Evolutionary conservation across 2,888 invertebrate genomes (phyloP).

Genomic region (Metallyticus violacea): DNA sequence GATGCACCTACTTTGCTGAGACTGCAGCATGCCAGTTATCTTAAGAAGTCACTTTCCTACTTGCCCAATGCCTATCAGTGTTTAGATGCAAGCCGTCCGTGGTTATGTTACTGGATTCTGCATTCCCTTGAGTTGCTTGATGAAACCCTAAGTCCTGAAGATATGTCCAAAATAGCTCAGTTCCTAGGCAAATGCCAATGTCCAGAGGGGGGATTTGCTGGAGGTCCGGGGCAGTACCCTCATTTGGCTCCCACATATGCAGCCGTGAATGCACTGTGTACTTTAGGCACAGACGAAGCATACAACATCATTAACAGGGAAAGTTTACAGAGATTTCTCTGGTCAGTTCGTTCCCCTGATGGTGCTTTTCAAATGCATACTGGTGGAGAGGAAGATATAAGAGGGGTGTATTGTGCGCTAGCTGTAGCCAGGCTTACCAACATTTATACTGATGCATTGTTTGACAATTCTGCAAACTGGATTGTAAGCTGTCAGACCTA

Average conservation of each 20-base stretch:
- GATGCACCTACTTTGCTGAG: slow-evolving; percentile 61
- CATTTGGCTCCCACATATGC: slow-evolving; percentile 98
- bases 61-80: slow-evolving; percentile 72
- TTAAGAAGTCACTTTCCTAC: slow-evolving; percentile 64
- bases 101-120: slow-evolving; percentile 96
- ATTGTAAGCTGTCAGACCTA: slow-evolving; percentile 94
- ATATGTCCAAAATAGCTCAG: slow-evolving; percentile 53
- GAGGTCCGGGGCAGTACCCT: slow-evolving; percentile 88
- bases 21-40: slow-evolving; percentile 60
- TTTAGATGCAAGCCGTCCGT: slow-evolving; percentile 92
- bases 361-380: slow-evolving; percentile 92
- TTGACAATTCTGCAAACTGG: slow-evolving; percentile 88
- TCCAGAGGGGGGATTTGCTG: slow-evolving; percentile 84
- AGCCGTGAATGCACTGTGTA: slow-evolving; percentile 88
- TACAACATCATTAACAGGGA: slow-evolving; percentile 79
- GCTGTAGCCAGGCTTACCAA: slow-evolving; percentile 86
- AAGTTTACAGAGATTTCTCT: slow-evolving; percentile 72
- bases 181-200: slow-evolving; percentile 72
- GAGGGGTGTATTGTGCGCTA: slow-evolving; percentile 96
- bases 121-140: slow-evolving; percentile 82
- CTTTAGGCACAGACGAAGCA: slow-evolving; percentile 79
- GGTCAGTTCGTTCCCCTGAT: slow-evolving; percentile 71
- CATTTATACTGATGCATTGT: slow-evolving; percentile 70
- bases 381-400: slow-evolving; percentile 90
- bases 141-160: slow-evolving; percentile 55